Evolutionary conservation across 2,888 invertebrate species (phyloP).

Genomic region (Campaea margaritaria): DNA sequence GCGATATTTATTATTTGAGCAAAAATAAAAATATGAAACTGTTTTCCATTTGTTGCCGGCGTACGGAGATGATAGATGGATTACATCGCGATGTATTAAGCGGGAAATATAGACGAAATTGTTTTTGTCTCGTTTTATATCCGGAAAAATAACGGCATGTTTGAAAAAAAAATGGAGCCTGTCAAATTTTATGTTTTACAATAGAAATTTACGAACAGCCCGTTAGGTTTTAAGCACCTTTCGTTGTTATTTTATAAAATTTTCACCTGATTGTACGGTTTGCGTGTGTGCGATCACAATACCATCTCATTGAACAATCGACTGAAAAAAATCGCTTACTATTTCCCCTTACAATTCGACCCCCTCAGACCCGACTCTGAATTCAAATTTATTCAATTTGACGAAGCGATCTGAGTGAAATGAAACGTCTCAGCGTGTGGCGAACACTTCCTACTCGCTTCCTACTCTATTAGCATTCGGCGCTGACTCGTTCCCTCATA

Average conservation of each 20-base stretch:
- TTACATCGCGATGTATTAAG: constrained; percentile 38
- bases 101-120: constrained; percentile 33
- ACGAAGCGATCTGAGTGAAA: constrained; percentile 69
- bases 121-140: constrained; percentile 31
- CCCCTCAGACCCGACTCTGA: constrained; percentile 53
- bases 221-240: background rate
- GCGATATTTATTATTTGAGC: constrained; percentile 47
- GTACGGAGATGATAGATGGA: constrained; percentile 40
- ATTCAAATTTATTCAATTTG: constrained; percentile 84
- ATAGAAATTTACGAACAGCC: constrained; percentile 1
- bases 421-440: constrained; percentile 64
- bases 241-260: background rate
- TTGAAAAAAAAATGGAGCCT: constrained; percentile 22
- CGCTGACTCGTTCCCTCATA: constrained; percentile 54
- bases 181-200: constrained; percentile 8
- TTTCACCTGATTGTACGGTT: background rate
- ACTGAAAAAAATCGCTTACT: constrained; percentile 31
- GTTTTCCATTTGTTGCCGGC: constrained; percentile 38
- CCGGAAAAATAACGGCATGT: constrained; percentile 18
- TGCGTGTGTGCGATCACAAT: background rate
- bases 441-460: constrained; percentile 59
- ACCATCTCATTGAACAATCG: constrained; percentile 23
- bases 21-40: constrained; percentile 39
- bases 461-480: constrained; percentile 41
- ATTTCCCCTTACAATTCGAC: constrained; percentile 34